phyloP scores from a whole-genome alignment of 2,113 vertebrate genomes.

The Isurus oxyrinchus region DNA sequence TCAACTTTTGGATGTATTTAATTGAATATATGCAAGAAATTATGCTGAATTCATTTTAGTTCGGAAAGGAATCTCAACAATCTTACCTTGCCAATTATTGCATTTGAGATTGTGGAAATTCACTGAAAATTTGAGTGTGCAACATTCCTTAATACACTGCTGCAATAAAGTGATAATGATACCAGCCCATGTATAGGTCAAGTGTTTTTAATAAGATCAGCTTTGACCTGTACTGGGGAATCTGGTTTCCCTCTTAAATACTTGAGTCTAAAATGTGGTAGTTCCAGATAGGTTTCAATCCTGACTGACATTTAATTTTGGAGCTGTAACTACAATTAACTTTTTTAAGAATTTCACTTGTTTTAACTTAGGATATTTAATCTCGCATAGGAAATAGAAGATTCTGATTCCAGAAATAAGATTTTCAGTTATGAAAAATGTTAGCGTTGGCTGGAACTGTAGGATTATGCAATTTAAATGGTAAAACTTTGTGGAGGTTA shows the following conservation, averaged over 20 bases:
- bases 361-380: background rate
- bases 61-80: background rate
- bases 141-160: background rate
- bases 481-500: background rate
- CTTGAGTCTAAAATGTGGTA: background rate
- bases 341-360: background rate
- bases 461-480: background rate
- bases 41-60: background rate
- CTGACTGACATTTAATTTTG: background rate
- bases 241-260: background rate
- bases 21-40: background rate
- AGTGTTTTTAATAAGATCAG: background rate
- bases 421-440: background rate
- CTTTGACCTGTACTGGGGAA: background rate
- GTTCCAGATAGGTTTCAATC: background rate
- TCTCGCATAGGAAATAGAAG: background rate
- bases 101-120: background rate
- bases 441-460: background rate
- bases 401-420: background rate
- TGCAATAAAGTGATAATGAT: background rate
- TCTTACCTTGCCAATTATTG: background rate
- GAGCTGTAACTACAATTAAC: background rate
- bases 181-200: background rate
- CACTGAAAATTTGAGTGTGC: background rate
- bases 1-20: background rate